A percentile compares a stretch with the other conserved stretches of the same genome.
Conservation (phyloP, 2,113 vertebrate genomes). For the human region GRCh38 chr11:23952001-23952500, state of each 20-base stretch:
- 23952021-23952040: background rate
- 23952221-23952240: background rate
- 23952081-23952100: background rate
- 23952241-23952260: background rate
- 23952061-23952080: background rate
- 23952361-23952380: background rate
- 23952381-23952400: fast-evolving
- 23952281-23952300: background rate
- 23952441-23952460: background rate
- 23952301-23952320: background rate
- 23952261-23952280: background rate
- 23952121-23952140: background rate
- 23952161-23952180: background rate
- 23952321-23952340: background rate
- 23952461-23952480: background rate
- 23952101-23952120: background rate
- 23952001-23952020: background rate
- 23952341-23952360: background rate
- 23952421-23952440: background rate
- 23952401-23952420: background rate
- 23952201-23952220: background rate
- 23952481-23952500: background rate
- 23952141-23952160: background rate
- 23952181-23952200: background rate
- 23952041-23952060: background rate